These are phyloP conservation scores for Suricata suricatta DNA, from an alignment of 2,113 vertebrate genomes.

Conservation along the genomic window DNA sequence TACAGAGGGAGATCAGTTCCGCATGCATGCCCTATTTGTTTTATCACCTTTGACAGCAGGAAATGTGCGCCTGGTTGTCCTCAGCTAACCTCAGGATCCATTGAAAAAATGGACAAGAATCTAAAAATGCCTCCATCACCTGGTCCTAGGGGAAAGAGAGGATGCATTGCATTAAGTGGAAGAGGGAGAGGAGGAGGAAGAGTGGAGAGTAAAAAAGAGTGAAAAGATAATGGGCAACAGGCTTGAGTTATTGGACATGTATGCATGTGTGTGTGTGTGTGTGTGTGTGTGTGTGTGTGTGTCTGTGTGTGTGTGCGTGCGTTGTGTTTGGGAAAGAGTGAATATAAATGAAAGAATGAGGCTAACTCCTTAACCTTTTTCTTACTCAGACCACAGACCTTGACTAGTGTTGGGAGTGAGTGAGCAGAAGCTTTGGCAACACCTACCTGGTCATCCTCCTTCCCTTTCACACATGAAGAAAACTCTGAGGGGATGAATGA, in stretches of 20 bases:
- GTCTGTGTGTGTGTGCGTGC: neutral
- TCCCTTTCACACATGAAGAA: neutral
- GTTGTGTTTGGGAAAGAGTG: neutral
- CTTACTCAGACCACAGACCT: neutral
- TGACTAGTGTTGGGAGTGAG: neutral
- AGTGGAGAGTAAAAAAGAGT: neutral
- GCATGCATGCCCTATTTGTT: neutral
- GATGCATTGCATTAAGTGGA: neutral
- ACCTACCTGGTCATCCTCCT: neutral
- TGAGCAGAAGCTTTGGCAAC: neutral
- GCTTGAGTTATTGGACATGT: neutral
- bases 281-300: neutral
- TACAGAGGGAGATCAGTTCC: neutral
- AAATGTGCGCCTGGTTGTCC: constrained; percentile 46
- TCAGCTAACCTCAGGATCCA: constrained; percentile 53
- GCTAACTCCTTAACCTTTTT: neutral
- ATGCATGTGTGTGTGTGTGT: neutral
- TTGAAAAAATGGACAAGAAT: constrained; percentile 46
- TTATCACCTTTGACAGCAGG: constrained; percentile 38
- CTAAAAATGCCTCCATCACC: neutral
- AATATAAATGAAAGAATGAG: neutral
- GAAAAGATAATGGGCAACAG: neutral
- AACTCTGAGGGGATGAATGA: neutral
- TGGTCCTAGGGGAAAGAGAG: neutral
- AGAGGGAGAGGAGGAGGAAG: neutral